Evolutionary conservation across 2,113 vertebrate genomes (phyloP), one percentile per base, ranked within the genome.

Genomic region (Percina caprodes): DNA sequence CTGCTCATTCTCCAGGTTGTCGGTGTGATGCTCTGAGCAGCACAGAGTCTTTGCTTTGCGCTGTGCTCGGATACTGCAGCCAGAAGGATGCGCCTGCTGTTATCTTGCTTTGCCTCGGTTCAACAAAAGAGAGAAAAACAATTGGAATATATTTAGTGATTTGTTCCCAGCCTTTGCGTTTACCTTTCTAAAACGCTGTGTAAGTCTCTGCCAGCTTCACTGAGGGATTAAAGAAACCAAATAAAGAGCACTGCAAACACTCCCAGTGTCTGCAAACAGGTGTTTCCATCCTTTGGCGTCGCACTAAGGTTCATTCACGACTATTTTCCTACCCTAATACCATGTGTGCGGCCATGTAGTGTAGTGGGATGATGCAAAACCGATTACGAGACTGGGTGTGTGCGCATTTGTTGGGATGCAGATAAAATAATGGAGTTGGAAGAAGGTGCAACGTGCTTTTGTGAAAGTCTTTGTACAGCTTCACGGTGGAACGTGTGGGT

Each of bases 221-320:
- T 3, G 21, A 48, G 18, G 74, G 58, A 45, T 63, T 26, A 73
- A 69, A 49, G 62, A 35, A 60, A 85, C 15, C 79, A 60, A 67
- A 72, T 54, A 62, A 56, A 67, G 80, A 48, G 69, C 74, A 11
- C 7, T 73, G 72, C 46, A 70, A 59, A 69, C 60, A 70, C 68
- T 58, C 51, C 74, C 46, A 54, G 60, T 61, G 39, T 69, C 86
- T 82, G 74, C 92, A 90, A 94, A 95, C 95, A 95, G 95, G 95
- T 95, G 95, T 95, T 90, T 88, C 63, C 78, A 76, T 67, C 58
- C 68, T 60, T 12, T 82, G 82, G 78, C 78, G 83, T 70, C 68
- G 82, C 88, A 67, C 14, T 70, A 62, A 83, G 83, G 55, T 78
- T 72, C 76, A 80, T 86, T 86, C 69, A 77, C 65, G 67, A 56